Base-by-base conservation (phyloP, 2,888 invertebrate genomes). In the Monochamus alternatus region DNA sequence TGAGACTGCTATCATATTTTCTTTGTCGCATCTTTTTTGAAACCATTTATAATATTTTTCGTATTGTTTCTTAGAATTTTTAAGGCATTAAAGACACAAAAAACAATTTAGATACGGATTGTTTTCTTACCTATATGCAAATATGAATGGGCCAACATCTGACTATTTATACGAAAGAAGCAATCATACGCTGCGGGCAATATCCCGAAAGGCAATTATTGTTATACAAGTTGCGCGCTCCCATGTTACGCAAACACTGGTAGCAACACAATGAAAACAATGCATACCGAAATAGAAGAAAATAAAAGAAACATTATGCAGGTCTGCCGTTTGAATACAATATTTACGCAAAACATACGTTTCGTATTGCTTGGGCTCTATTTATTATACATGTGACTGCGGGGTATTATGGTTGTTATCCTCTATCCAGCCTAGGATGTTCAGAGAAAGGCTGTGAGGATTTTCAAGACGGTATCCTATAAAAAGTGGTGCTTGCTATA, bases 351-450 rank as follows among this genome's bases (percentile, higher is more conserved):
- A 51, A 60, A 14, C 44, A 12, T 69, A 60, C 30, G 44, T 69
- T 60, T 22, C 10, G 47, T 44, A 69, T 69, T 59, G 52, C 59
- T 60, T 59, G n/a, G 44, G 4, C n/a, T 58, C 55, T 55, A 55
- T 69, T 44, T 69, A 44, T 69, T 69, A 60, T 69, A 69, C 44
- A 31, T 51, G 65, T 10, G 59, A 38, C 69, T 67, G 55, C 32
- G 52, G 55, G 10, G 52, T 52, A 58, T 38, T 31, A 38, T n/a
- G 31, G 52, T 32, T 67, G 52, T 67, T 67, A 55, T 67, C 14
- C 58, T 22, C 30, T 31, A 38, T 8, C 67, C 14, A n/a, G 58
- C 43, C 43, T 44, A 9, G 63, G 22, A 43, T 38, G 10, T 8
- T 44, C 30, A 22, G 12, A 22, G n/a, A 44, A 44, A n/a, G 44